Percentiles rank a stretch among this genome's conserved stretches.
These are phyloP conservation scores for Protaetia brevitarsis DNA, from an alignment of 1,140 invertebrate genomes.

Conservation along the genomic window DNA sequence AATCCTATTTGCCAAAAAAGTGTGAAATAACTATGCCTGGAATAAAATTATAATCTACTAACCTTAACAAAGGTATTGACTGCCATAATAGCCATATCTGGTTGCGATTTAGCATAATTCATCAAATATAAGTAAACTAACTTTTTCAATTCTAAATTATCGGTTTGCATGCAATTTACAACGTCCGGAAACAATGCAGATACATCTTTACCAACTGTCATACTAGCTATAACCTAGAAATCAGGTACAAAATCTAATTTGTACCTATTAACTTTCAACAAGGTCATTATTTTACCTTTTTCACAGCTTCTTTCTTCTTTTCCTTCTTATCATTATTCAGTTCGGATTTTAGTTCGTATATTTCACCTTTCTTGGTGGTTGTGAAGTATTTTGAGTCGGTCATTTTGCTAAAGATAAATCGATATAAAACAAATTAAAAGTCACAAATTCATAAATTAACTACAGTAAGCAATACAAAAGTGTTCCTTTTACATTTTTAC, in stretches of 20 bases:
- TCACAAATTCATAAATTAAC: no score
- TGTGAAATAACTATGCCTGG: not conserved
- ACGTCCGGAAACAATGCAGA: constrained; percentile 98
- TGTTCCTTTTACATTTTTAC: no score
- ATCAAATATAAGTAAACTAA: constrained; percentile 99
- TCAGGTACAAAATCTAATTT: constrained; percentile 31
- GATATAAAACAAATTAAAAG: not conserved
- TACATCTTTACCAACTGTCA: constrained; percentile 98
- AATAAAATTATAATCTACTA: constrained; percentile 36
- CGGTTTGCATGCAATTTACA: constrained; percentile 99
- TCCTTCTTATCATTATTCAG: constrained; percentile 99
- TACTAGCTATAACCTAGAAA: constrained; percentile 93
- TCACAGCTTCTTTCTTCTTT: constrained; percentile 99
- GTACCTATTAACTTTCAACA: no score
- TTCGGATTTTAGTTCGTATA: constrained; percentile 98
- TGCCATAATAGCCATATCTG: constrained; percentile 99
- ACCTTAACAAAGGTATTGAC: constrained; percentile 99
- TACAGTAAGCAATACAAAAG: no score
- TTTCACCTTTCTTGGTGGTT: constrained; percentile 99
- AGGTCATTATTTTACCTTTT: constrained; percentile 83
- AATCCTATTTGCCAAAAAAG: constrained; percentile 70
- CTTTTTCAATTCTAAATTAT: constrained; percentile 99
- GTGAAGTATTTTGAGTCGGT: constrained; percentile 99
- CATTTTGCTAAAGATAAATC: constrained; percentile 58
- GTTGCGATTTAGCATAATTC: constrained; percentile 99